These are phyloP conservation scores for Archips crataeganus DNA, from an alignment of 2,888 invertebrate species.

Conservation along the genomic window DNA sequence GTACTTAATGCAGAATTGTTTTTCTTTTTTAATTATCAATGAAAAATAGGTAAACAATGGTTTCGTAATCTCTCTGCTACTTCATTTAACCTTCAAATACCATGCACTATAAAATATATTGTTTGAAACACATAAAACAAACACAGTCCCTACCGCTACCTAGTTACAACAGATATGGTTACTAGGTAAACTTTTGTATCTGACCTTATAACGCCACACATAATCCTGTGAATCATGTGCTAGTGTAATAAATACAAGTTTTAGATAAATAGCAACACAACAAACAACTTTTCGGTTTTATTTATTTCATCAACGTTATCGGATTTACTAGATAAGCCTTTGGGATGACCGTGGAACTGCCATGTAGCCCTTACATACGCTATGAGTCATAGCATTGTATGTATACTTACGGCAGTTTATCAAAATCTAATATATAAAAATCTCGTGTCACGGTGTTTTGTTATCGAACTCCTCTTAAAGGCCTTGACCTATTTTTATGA, in stretches of 20 bases:
- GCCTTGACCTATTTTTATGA: too few species aligned
- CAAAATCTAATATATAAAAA: background rate
- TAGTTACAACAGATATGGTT: background rate
- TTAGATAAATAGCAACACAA: background rate
- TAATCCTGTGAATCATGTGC: background rate
- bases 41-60: background rate
- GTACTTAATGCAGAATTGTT: too few species aligned
- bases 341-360: background rate
- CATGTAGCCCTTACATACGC: background rate
- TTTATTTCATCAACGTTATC: constrained; percentile 15
- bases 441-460: too few species aligned
- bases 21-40: background rate
- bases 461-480: too few species aligned
- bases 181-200: background rate
- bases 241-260: background rate
- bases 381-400: constrained; percentile 6
- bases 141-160: background rate
- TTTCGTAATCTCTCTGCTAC: background rate
- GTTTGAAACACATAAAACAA: background rate
- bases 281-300: background rate
- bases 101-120: background rate
- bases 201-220: background rate
- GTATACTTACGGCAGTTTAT: background rate
- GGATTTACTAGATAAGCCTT: background rate
- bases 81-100: background rate